These are phyloP conservation scores for Karalla daura DNA, from an alignment of 2,797 vertebrate genomes.

Conservation along the genomic window DNA sequence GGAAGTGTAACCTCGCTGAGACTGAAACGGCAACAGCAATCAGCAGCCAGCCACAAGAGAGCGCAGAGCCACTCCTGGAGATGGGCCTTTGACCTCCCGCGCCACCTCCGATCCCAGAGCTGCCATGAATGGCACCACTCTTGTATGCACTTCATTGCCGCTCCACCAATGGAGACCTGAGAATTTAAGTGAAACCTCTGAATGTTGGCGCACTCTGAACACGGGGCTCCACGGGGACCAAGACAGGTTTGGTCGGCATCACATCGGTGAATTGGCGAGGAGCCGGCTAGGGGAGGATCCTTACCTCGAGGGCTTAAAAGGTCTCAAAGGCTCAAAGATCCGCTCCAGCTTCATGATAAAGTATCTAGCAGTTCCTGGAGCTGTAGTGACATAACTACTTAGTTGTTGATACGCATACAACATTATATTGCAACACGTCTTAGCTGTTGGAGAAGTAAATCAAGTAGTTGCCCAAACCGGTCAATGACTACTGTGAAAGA, in stretches of 20 bases:
- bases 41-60: conserved; percentile 6
- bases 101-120: not conserved
- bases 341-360: no score
- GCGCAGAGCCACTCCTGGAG: conserved; percentile 26
- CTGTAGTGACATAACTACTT: not conserved
- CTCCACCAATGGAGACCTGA: not conserved
- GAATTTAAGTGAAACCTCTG: not conserved
- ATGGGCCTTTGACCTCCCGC: not conserved
- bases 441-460: no score
- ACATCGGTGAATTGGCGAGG: not conserved
- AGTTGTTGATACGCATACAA: not conserved
- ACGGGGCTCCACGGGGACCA: not conserved
- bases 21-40: conserved; percentile 47
- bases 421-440: no score
- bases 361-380: no score
- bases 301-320: not conserved
- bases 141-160: not conserved
- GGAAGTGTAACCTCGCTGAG: conserved; percentile 48
- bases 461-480: no score
- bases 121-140: not conserved
- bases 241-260: not conserved
- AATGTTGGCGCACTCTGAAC: not conserved
- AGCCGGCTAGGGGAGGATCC: not conserved
- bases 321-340: no score
- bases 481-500: no score